These are phyloP conservation scores for Palloptera scutellata DNA, from an alignment of 2,888 invertebrate genomes.

Conservation along the genomic window DNA sequence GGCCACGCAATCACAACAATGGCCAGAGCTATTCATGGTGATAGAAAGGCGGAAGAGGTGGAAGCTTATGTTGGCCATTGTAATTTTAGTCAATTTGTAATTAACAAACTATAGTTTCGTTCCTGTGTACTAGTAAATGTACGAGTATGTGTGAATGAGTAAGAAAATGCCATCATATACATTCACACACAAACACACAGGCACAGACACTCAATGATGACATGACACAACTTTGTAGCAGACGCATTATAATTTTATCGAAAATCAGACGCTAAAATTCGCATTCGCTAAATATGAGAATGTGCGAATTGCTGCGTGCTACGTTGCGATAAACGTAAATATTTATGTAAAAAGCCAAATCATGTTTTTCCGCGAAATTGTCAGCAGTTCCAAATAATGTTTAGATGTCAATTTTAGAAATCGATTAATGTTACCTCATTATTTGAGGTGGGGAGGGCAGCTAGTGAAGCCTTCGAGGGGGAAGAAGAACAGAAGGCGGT, in stretches of 20 bases:
- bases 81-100: background rate
- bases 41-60: too few species aligned
- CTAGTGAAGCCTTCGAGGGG: too few species aligned
- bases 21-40: too few species aligned
- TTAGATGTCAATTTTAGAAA: too few species aligned
- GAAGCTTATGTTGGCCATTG: background rate
- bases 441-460: too few species aligned
- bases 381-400: too few species aligned
- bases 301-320: conserved; percentile 9
- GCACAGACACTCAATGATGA: conserved; percentile 22
- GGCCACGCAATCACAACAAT: too few species aligned
- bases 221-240: conserved; percentile 11
- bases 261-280: too few species aligned
- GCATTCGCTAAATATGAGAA: background rate
- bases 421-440: too few species aligned
- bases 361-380: conserved; percentile 21
- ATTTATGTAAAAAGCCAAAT: conserved; percentile 27
- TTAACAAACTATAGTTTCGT: background rate
- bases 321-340: conserved; percentile 21
- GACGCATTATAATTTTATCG: too few species aligned
- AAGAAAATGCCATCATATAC: background rate
- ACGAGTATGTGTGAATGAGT: too few species aligned
- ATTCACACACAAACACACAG: background rate
- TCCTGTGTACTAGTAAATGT: background rate
- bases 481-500: too few species aligned